phyloP scores from a whole-genome alignment of 2,797 vertebrate genomes.

The Lerista edwardsae region DNA sequence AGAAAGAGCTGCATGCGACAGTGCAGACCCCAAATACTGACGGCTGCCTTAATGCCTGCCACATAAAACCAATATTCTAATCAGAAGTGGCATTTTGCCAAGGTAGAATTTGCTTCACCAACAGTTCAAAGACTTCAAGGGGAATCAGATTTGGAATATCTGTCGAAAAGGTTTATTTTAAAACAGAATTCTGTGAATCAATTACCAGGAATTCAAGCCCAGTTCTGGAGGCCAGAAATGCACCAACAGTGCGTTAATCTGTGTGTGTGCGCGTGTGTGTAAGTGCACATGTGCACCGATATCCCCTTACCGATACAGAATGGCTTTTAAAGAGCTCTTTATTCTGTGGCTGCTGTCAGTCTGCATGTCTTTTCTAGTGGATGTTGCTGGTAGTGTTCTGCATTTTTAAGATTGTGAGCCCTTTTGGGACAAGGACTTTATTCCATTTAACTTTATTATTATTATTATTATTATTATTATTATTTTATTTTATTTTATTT shows the following conservation, averaged over 20 bases:
- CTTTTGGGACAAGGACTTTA: too few relatives aligned
- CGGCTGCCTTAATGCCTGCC: background rate
- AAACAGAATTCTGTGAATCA: background rate
- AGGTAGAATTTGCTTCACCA: background rate
- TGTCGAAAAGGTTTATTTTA: background rate
- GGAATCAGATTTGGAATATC: background rate
- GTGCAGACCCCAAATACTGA: slow-evolving; percentile 3
- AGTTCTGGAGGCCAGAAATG: background rate
- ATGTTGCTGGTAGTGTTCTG: too few relatives aligned
- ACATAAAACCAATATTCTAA: background rate
- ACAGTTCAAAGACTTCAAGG: background rate
- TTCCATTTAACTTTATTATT: too few relatives aligned
- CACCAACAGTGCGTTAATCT: background rate
- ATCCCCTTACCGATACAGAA: background rate
- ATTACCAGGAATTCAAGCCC: background rate
- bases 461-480: too few relatives aligned
- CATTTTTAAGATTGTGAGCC: too few relatives aligned
- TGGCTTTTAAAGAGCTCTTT: background rate
- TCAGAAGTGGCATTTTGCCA: background rate
- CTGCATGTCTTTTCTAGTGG: background rate
- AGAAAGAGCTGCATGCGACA: background rate
- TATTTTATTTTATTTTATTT: too few relatives aligned
- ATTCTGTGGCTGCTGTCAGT: background rate
- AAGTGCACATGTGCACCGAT: too few relatives aligned
- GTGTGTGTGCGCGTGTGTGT: background rate